Conservation (phyloP, 2,113 vertebrate genomes). For the Saimiri boliviensis region DNA sequence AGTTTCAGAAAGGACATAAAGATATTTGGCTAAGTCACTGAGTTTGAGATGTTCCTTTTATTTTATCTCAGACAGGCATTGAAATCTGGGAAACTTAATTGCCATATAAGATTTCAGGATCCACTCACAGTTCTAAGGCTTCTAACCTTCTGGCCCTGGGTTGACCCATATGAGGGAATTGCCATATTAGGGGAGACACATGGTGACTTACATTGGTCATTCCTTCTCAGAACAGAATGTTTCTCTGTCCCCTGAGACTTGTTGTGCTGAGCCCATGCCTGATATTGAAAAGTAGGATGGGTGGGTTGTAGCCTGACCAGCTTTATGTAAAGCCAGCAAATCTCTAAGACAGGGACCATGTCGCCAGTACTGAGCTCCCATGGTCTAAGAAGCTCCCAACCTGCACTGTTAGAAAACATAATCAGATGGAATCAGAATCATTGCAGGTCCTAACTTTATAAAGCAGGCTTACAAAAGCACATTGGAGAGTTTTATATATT, state of each 20-base stretch:
- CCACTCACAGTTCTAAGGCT: not conserved
- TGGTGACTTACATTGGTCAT: not conserved
- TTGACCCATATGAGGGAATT: not conserved
- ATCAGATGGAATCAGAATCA: constrained; percentile 80
- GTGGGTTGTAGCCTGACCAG: not conserved
- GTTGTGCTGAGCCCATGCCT: not conserved
- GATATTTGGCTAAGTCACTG: not conserved
- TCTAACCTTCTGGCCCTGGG: not conserved
- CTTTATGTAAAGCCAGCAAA: not conserved
- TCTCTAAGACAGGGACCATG: not conserved
- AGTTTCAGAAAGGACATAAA: not conserved
- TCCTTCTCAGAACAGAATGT: not conserved
- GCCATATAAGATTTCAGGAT: not conserved
- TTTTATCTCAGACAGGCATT: not conserved
- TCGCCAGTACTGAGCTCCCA: not conserved
- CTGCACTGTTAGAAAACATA: constrained; percentile 56
- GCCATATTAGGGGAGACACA: not conserved
- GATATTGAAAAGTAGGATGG: not conserved
- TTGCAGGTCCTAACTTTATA: constrained; percentile 79
- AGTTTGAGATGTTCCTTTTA: not conserved
- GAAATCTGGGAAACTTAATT: not conserved
- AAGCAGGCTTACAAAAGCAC: constrained; percentile 80
- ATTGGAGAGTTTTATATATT: constrained; percentile 87
- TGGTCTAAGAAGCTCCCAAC: not conserved
- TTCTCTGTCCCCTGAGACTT: not conserved